phyloP scores from a whole-genome alignment of 1,140 invertebrate species.

The Bombus pyrosoma region DNA sequence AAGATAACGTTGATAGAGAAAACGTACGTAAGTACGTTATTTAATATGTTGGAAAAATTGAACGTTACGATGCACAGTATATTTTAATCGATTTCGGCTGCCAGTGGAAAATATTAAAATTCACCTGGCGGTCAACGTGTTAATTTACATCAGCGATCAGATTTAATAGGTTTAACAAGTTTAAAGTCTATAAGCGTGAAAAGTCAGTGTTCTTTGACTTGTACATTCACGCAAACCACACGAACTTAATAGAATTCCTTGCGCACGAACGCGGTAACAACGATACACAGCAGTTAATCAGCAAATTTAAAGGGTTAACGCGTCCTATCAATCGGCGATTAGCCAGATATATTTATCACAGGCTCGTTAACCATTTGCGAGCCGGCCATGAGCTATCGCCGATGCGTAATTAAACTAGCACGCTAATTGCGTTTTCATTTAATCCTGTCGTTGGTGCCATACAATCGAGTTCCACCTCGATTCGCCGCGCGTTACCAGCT shows the following conservation, averaged over 20 bases:
- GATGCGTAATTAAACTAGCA: slow-evolving; percentile 58
- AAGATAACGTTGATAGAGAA: too few species aligned
- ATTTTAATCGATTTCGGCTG: too few species aligned
- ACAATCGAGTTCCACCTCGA: slow-evolving; percentile 39
- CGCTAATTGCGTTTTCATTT: slow-evolving; percentile 65
- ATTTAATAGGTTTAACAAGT: too few species aligned
- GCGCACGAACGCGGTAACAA: neutral
- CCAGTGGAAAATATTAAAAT: too few species aligned
- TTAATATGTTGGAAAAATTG: too few species aligned
- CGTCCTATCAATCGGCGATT: neutral
- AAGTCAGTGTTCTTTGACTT: too few species aligned
- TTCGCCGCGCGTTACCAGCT: neutral
- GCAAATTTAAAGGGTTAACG: slow-evolving; percentile 23
- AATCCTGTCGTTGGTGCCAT: slow-evolving; percentile 50
- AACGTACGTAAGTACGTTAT: too few species aligned
- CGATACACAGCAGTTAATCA: slow-evolving; percentile 17
- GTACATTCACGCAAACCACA: neutral
- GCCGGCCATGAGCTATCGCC: slow-evolving; percentile 39
- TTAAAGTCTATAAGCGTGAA: too few species aligned
- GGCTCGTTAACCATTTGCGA: slow-evolving; percentile 47
- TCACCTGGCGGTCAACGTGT: too few species aligned
- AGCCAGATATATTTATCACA: slow-evolving; percentile 37
- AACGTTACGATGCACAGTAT: too few species aligned
- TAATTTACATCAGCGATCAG: too few species aligned
- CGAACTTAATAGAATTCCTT: neutral